Evolutionary conservation across 1,140 invertebrate species (phyloP), one percentile per base, ranked within the genome.

Genomic region (Drosophila bipectinata): DNA sequence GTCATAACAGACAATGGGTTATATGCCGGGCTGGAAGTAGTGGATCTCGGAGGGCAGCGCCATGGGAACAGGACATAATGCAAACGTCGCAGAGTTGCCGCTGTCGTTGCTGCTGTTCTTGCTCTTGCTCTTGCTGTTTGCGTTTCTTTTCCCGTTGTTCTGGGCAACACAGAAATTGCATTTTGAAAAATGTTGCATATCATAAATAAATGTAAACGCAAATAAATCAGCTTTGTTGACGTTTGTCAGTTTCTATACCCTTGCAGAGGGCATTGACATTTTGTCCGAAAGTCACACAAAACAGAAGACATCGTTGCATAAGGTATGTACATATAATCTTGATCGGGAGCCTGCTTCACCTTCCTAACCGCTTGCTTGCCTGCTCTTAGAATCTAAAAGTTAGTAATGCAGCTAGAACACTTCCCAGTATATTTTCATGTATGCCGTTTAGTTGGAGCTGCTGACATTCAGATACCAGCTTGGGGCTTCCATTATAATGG

Each of bases 191-290:
- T 85, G 82, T 85, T 81, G 81, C 81, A 85, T 87, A 81, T 85
- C 82, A 87, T 87, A 85, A 87, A 87, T 87, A 85, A 85, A 87
- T 85, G 78, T 87, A 78, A 87, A 72, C 74, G 82, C 78, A 85
- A 85, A 85, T 85, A 85, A 85, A 85, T 85, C 82, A 85, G 81
- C 78, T 78, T 82, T 87, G 82, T 75, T 87, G 82, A 87, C 78
- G 87, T 87, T 85, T 85, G 78, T 85, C 82, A 82, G 82, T 60
- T 53, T 57, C 15, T 55, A 28, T 28, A 28, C 26, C 26, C 26
- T 28, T 5, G 26, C 26, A 28, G 5, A 28, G 26, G 26, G 2
- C 21, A 21, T 21, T 21, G 21, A 2, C 21, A 21, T 21, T 21
- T 21, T 21, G 21, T 3, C 21, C 21, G 2, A 21, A 21, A 21